Evolutionary conservation across 2,113 vertebrate genomes (phyloP).

Genomic region (Xiphophorus hellerii): DNA sequence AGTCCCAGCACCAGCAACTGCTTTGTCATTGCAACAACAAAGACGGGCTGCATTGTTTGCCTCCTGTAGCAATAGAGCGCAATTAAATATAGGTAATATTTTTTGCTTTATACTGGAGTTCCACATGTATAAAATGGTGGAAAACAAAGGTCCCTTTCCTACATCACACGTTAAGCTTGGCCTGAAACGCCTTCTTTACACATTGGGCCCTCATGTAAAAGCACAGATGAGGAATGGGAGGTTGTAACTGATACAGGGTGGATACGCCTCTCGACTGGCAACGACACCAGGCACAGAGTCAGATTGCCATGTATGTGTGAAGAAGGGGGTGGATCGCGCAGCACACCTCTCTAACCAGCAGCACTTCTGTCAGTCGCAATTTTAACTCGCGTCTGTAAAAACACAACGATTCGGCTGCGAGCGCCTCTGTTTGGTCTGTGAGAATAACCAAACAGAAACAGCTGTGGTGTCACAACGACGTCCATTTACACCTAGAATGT

Average conservation of each 20-base stretch:
- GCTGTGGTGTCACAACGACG: neutral
- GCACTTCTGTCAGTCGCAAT: neutral
- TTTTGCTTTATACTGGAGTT: constrained; percentile 8
- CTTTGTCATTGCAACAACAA: constrained; percentile 75
- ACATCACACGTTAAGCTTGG: neutral
- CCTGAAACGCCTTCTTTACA: neutral
- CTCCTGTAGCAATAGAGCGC: constrained; percentile 43
- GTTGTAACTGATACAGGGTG: neutral
- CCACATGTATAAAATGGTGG: constrained; percentile 62
- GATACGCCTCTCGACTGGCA: neutral
- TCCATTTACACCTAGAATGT: neutral
- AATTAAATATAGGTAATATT: constrained; percentile 42
- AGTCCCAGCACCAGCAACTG: constrained; percentile 16
- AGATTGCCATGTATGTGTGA: neutral
- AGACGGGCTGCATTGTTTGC: constrained; percentile 54
- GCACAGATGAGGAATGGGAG: neutral
- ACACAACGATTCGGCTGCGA: neutral
- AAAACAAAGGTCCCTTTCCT: neutral
- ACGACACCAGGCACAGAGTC: neutral
- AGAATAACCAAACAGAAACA: neutral
- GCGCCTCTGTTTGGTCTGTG: neutral
- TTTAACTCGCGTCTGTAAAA: neutral
- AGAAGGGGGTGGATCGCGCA: neutral
- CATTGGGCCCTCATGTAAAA: neutral
- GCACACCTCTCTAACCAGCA: neutral